Evolutionary conservation across 2,888 invertebrate species (phyloP).

Genomic region (Lysandra bellargus): DNA sequence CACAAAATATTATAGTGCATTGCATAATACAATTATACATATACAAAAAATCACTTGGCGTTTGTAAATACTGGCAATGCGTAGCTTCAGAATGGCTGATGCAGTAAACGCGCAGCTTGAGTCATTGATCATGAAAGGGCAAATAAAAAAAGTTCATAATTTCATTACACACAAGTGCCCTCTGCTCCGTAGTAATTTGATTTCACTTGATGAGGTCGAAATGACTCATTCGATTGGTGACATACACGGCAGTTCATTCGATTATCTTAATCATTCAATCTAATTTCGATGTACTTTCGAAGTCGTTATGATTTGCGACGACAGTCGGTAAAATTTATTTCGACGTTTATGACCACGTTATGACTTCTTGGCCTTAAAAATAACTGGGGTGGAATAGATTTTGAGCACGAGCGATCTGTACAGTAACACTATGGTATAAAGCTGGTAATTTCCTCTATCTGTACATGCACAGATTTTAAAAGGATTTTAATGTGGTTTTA

Average conservation of each 20-base stretch:
- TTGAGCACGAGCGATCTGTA: neutral
- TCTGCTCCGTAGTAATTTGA: neutral
- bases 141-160: neutral
- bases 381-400: neutral
- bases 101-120: neutral
- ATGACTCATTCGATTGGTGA: constrained; percentile 5
- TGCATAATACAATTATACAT: too few relatives aligned
- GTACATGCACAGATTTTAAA: too few relatives aligned
- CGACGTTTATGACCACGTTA: neutral
- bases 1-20: too few relatives aligned
- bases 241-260: neutral
- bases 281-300: constrained; percentile 6
- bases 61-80: too few relatives aligned
- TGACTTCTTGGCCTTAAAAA: neutral
- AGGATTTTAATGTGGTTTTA: too few relatives aligned
- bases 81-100: neutral
- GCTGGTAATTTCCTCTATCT: too few relatives aligned
- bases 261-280: neutral
- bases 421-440: too few relatives aligned
- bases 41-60: too few relatives aligned
- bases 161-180: neutral
- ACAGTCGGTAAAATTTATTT: neutral
- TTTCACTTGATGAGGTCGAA: neutral
- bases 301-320: constrained; percentile 1
- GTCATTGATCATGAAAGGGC: neutral